Evolutionary conservation across 2,113 vertebrate genomes (phyloP), one percentile per base, ranked within the genome.

Genomic region (Chaetorhynchus papuensis): DNA sequence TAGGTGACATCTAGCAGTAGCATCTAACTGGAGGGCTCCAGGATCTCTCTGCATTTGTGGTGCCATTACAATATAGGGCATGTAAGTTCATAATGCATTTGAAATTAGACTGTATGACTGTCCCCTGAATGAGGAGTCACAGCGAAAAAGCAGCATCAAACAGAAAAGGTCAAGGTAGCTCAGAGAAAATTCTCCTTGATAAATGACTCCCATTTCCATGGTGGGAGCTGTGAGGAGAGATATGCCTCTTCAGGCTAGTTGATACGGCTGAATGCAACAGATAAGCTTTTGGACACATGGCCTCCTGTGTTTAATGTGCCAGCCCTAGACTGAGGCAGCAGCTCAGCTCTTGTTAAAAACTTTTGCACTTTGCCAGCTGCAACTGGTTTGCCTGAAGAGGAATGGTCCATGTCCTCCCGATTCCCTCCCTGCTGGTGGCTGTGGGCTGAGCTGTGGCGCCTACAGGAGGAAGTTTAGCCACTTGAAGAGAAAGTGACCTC

Each of bases 211-310:
- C 41, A 78, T 92, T 96, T 94, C 77, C 60, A 54, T 27, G 76
- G 56, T 50, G 89, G 89, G 86, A 87, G 77, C 83, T 94, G 91
- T 37, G 41, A 92, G 89, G 64, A 89, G 89, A 96, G 93, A 89
- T 86, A 94, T 53, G 76, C 90, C 83, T 63, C 81, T 63, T 35
- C 47, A 75, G 86, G 77, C 63, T 68, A 74, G 66, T 42, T 92
- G 93, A 89, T 87, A 74, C 79, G 94, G 90, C 90, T 97, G 94
- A 77, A 79, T 69, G 75, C 39, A 94, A 56, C 74, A 96, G 91
- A 95, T 96, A 94, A 97, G 81, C 87, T 94, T 69, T 65, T 79
- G 83, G 70, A 70, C 50, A 65, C 33, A 27, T 2, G 26, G 82
- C n/a, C 42, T 80, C 45, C 37, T 83, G 53, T 37, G 75, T 85